A percentile compares a stretch with the other conserved stretches of the same genome.
Conservation (phyloP, 2,113 vertebrate genomes). For the Dryoscopus gambensis region DNA sequence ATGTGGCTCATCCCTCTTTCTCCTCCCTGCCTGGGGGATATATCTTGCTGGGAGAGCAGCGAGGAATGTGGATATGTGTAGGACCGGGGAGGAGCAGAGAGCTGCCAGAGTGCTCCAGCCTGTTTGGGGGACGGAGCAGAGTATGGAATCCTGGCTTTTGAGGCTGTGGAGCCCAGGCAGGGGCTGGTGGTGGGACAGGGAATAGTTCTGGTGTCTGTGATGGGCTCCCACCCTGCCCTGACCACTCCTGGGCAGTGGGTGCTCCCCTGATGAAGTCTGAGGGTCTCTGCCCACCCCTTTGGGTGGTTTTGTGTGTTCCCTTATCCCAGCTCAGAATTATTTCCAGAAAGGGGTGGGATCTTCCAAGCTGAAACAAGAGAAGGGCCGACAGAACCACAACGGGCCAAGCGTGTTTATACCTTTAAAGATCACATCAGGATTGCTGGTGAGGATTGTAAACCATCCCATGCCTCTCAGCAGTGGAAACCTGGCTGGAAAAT, state of each 20-base stretch:
- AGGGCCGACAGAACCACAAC: rapidly evolving
- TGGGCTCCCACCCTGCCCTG: not conserved
- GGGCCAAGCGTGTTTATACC: not conserved
- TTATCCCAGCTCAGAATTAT: not conserved
- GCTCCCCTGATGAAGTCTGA: rapidly evolving
- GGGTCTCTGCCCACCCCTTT: not conserved
- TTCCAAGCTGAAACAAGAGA: not conserved
- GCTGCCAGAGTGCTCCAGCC: not conserved
- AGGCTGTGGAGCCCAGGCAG: not conserved
- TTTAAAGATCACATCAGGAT: not conserved
- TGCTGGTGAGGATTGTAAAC: not conserved
- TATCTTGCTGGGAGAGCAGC: not conserved
- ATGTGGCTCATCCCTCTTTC: not conserved
- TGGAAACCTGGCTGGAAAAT: not conserved
- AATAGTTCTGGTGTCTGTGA: not conserved
- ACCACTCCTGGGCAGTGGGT: too few species aligned
- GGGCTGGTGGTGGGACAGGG: not conserved
- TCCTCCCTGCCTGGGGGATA: not conserved
- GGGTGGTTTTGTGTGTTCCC: not conserved
- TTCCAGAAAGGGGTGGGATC: not conserved
- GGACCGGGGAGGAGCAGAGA: not conserved
- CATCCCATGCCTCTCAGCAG: not conserved
- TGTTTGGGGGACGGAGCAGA: not conserved
- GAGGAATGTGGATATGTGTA: rapidly evolving
- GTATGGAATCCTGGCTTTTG: not conserved